Base-by-base conservation (phyloP, 2,888 invertebrate species). In the Cephus pulcher region DNA sequence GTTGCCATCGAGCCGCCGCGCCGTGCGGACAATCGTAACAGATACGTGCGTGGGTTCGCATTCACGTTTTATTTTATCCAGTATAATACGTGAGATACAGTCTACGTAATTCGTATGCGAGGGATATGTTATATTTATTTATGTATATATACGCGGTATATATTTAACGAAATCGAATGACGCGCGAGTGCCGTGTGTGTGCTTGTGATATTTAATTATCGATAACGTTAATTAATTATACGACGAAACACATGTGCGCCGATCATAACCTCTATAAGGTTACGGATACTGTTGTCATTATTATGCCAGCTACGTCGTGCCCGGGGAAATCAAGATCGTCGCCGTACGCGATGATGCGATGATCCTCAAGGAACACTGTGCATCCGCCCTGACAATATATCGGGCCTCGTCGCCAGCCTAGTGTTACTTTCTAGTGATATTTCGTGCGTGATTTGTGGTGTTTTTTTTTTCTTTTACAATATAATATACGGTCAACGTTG, bases 361-460 rank as follows among this genome's bases (percentile, higher is more conserved):
- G 71, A 71, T 71, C 71, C 71, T 71, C 71, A 71, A 71, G 71
- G 71, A 71, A 71, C 71, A 32, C 32, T 32, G 71, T 71, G 71
- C 71, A 71, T 71, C 71, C 71, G 71, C 71, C 71, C 71, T 71
- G 71, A 71, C 71, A 71, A 71, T 71, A 30, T 71, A 71, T 15
- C 71, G 71, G 30, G 30, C 33, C 33, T 71, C 71, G 12, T 71
- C 71, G 32, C 32, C 15, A 56, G 40, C 23, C 40, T 56, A 56
- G 40, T 56, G 40, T 56, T 56, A 56, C 40, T 56, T 56, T 56
- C 40, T 56, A 56, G 40, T 56, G 40, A 56, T 56, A 15, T 56
- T 56, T 56, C 23, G 40, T 56, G n/a, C 40, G 40, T 56, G 40
- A 56, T 56, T 23, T 23, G 40, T 56, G 40, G 23, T 56, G 40